These are phyloP conservation scores for Cisticola juncidis DNA, from an alignment of 2,113 vertebrate species.

Conservation along the genomic window DNA sequence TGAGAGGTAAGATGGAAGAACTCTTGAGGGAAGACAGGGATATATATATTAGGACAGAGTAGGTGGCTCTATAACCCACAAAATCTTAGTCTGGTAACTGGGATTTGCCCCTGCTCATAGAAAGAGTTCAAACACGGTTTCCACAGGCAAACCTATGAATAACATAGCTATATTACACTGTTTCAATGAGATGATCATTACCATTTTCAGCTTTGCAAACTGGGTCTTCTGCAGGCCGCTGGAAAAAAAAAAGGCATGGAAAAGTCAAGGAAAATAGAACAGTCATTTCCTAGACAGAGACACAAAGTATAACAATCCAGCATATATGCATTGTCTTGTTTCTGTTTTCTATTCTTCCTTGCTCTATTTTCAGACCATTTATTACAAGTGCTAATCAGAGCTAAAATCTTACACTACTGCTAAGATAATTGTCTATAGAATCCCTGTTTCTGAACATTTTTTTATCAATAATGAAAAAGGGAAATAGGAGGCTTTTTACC, in stretches of 20 bases:
- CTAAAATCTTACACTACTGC: background rate
- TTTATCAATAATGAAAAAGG: background rate
- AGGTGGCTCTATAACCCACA: background rate
- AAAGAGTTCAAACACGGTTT: background rate
- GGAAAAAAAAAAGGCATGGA: conserved; percentile 38
- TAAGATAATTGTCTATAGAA: background rate
- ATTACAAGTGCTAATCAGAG: background rate
- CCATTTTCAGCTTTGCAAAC: conserved; percentile 62
- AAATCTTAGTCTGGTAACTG: background rate
- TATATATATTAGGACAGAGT: background rate
- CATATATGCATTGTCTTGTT: background rate
- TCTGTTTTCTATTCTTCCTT: background rate
- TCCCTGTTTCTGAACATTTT: background rate
- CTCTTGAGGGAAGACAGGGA: background rate
- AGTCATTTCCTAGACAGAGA: background rate
- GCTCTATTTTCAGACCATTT: background rate
- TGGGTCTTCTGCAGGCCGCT: conserved; percentile 76
- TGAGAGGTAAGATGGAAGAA: background rate
- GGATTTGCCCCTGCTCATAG: background rate
- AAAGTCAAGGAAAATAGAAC: background rate
- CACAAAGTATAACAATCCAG: background rate
- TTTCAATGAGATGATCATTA: conserved; percentile 54
- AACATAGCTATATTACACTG: background rate
- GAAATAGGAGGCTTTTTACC: conserved; percentile 50
- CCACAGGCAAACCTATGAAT: background rate